Evolutionary conservation across 2,888 invertebrate species (phyloP), one percentile per base, ranked within the genome.

Genomic region (Itoplectis maculator): DNA sequence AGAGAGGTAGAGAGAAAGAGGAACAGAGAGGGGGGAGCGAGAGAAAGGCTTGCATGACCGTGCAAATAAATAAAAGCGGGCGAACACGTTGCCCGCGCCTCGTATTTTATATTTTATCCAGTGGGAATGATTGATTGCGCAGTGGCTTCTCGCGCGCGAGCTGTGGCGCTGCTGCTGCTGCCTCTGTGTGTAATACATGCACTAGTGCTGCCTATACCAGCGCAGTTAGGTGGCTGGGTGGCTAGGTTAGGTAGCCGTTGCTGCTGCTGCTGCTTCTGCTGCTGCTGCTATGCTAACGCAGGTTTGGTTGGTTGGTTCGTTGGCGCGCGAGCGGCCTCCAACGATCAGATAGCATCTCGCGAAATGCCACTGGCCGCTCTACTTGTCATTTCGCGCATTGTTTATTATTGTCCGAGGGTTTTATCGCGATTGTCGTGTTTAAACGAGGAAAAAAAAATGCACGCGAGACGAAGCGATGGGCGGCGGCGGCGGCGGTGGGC

Each of bases 331-430:
- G 54, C 59, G 49, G 63, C 75, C 75, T 75, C 74, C 49, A 70
- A 72, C 59, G 47, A 29, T 29, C 29, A 69, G 92, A 92, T 91
- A 91, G 77, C 79, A 91, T 91, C 92, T 89, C 89, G 91, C 90
- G 87, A 91, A 91, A 91, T 89, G 89, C 88, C 89, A 88, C 86
- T 86, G 86, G 85, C 79, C 81, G 85, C 85, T 85, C 87, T 90
- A 90, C 91, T 91, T 90, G 91, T 91, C 91, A 91, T 92, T 92
- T 91, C 89, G 90, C 91, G 92, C 91, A 91, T 92, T 92, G 92
- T 92, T 92, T 92, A 92, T 92, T 91, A 91, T 92, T 91, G 89
- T 89, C 90, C 89, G 88, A 88, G 87, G 89, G 81, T 87, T 90
- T 90, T 91, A 91, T 91, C 91, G 86, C 86, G 90, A 90, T 90